Evolutionary conservation across 2,113 vertebrate genomes (phyloP).

Genomic region (Elaphurus davidianus): DNA sequence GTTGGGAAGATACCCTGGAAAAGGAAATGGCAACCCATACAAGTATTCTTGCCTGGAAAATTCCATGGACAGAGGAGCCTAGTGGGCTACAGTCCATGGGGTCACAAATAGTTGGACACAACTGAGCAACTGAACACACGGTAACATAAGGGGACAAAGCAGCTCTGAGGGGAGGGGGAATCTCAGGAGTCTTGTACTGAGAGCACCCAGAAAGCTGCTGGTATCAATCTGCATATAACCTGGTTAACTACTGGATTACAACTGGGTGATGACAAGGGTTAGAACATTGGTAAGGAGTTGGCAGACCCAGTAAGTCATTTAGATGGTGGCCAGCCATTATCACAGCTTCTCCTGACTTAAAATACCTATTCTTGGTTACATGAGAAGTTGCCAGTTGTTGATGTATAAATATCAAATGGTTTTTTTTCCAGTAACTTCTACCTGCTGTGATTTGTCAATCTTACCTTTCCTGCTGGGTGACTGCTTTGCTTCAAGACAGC

Average conservation of each 20-base stretch:
- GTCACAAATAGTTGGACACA: neutral
- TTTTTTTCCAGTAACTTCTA: neutral
- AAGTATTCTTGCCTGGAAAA: neutral
- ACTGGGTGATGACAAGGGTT: neutral
- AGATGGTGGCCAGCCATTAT: neutral
- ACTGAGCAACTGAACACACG: neutral
- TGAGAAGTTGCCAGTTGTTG: neutral
- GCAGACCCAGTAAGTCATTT: neutral
- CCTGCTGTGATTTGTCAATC: neutral
- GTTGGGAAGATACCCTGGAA: neutral
- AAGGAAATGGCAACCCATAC: neutral
- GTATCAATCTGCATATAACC: neutral
- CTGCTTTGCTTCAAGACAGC: neutral
- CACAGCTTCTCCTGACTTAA: neutral
- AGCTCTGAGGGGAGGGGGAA: neutral
- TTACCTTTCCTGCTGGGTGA: neutral
- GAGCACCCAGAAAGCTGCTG: neutral
- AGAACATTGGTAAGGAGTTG: neutral
- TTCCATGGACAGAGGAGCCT: neutral
- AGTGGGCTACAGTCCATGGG: neutral
- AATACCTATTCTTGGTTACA: neutral
- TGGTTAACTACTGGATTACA: fast-evolving
- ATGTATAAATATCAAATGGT: neutral
- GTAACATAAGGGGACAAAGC: neutral
- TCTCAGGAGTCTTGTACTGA: too few relatives aligned